Evolutionary conservation across 2,888 invertebrate genomes (phyloP).

Genomic region (Onchidella celtica): DNA sequence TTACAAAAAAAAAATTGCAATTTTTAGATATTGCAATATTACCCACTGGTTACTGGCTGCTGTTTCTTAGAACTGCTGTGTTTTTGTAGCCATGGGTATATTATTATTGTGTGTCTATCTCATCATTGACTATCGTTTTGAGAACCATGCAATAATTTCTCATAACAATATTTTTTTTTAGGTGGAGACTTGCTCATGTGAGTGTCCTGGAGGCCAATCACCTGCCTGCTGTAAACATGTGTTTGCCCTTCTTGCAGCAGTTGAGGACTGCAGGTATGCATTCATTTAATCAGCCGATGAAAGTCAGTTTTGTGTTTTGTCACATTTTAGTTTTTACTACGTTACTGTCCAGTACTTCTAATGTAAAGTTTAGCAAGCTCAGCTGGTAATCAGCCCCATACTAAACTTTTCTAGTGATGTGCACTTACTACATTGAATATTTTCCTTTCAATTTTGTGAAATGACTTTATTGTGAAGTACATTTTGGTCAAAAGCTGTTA

Average conservation of each 20-base stretch:
- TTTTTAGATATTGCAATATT: too few species aligned
- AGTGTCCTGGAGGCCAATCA: background rate
- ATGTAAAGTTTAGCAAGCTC: background rate
- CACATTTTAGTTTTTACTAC: too few species aligned
- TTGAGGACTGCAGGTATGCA: background rate
- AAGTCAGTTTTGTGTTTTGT: background rate
- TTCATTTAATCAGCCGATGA: background rate
- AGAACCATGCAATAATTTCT: background rate
- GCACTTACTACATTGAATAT: background rate
- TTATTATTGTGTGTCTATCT: background rate
- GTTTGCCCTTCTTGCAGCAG: background rate
- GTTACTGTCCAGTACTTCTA: too few species aligned
- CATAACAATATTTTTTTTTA: background rate
- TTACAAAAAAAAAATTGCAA: too few species aligned
- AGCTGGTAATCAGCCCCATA: background rate
- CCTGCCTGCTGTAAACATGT: background rate
- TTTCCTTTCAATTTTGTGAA: background rate
- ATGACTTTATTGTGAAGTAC: background rate
- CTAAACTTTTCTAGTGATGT: background rate
- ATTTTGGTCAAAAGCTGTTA: background rate
- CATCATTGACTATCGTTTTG: background rate
- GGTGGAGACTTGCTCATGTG: background rate
- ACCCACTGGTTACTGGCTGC: too few species aligned
- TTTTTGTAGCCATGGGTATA: background rate
- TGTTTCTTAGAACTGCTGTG: background rate